Percentiles rank a stretch among this genome's conserved stretches.
Conservation (phyloP, 2,888 invertebrate species). For the Nebria brevicollis region DNA sequence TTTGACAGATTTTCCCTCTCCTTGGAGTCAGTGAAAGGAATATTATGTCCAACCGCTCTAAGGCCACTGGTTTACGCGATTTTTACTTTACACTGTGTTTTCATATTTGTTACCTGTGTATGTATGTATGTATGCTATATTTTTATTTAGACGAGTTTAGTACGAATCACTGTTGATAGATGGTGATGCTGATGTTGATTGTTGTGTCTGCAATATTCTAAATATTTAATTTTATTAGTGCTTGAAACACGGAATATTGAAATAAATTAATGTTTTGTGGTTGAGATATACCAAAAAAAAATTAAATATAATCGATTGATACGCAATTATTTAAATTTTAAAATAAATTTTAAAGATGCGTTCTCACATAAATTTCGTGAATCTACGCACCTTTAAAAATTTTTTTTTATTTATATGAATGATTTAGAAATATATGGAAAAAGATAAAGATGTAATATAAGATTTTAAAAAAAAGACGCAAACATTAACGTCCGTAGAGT, state of each 20-base stretch:
- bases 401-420: too few species aligned
- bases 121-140: constrained; percentile 19
- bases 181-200: not conserved
- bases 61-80: constrained; percentile 21
- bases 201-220: not conserved
- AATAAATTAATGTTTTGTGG: too few species aligned
- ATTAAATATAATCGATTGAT: not conserved
- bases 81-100: constrained; percentile 1
- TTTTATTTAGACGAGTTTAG: not conserved
- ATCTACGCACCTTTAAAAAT: too few species aligned
- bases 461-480: too few species aligned
- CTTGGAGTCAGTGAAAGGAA: constrained; percentile 6
- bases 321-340: not conserved
- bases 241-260: not conserved
- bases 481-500: too few species aligned
- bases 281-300: not conserved
- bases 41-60: not conserved
- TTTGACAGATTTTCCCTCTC: not conserved
- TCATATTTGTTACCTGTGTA: not conserved
- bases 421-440: not conserved
- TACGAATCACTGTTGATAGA: not conserved
- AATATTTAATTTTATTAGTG: not conserved
- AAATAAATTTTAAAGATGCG: not conserved
- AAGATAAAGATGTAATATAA: too few species aligned
- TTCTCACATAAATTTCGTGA: not conserved